These are phyloP conservation scores for Petromus typicus DNA, from an alignment of 2,113 vertebrate genomes.

Conservation along the genomic window DNA sequence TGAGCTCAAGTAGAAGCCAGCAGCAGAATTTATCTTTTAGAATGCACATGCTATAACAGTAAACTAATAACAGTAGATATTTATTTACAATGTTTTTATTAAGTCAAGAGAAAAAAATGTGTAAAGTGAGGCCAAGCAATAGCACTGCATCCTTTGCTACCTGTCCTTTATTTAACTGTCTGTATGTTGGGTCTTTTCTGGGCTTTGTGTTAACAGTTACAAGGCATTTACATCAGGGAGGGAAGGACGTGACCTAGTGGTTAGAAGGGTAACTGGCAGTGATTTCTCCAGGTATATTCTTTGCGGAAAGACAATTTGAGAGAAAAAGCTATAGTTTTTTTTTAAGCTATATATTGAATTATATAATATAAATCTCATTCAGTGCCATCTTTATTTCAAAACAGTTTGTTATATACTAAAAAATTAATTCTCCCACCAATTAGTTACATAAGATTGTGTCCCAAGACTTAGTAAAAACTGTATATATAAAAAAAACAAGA, in stretches of 20 bases:
- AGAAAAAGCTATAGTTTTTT: slow-evolving; percentile 11
- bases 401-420: background rate
- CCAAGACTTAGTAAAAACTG: slow-evolving; percentile 22
- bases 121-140: background rate
- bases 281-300: background rate
- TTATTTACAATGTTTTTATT: slow-evolving; percentile 24
- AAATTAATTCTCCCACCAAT: slow-evolving; percentile 17
- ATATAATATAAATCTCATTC: background rate
- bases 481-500: background rate
- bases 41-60: background rate
- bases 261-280: background rate
- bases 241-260: background rate
- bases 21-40: slow-evolving; percentile 2
- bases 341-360: background rate
- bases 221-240: background rate
- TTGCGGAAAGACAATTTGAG: background rate
- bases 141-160: background rate
- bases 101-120: slow-evolving; percentile 5
- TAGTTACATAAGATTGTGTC: slow-evolving; percentile 3
- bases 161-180: background rate
- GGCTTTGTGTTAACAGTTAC: background rate
- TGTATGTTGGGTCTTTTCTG: background rate
- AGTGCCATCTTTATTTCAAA: background rate
- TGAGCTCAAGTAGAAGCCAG: background rate
- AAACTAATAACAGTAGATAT: background rate